These are phyloP conservation scores for Propsilocerus akamusi DNA, from an alignment of 1,140 invertebrate genomes.

Conservation along the genomic window DNA sequence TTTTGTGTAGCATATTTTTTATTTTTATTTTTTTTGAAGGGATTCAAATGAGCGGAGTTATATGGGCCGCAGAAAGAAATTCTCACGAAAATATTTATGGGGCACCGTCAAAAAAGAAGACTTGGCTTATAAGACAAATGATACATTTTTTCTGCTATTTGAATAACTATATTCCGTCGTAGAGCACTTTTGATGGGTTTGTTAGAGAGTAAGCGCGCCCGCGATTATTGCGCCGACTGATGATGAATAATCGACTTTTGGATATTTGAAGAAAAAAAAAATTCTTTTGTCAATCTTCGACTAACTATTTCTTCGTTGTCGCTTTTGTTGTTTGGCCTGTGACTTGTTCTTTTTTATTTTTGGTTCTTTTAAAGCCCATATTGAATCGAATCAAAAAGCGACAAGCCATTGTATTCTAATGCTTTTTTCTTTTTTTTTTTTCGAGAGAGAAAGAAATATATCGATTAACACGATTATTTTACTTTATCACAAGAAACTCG, in stretches of 20 bases:
- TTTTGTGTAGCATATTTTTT: not conserved
- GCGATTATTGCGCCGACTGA: not conserved
- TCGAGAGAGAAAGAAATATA: not conserved
- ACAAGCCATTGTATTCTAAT: constrained; percentile 3
- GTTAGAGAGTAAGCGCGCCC: too few relatives aligned
- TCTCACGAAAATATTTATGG: not conserved
- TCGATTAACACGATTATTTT: constrained; percentile 4
- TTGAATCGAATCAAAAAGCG: not conserved
- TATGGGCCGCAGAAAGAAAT: not conserved
- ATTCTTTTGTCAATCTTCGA: not conserved
- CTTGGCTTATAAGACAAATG: constrained; percentile 4
- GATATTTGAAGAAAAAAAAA: not conserved
- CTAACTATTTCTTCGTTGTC: not conserved
- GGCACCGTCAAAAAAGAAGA: too few relatives aligned
- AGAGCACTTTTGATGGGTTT: not conserved
- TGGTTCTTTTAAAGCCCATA: too few relatives aligned
- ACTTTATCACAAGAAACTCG: not conserved
- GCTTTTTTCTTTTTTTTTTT: too few relatives aligned
- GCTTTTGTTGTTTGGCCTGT: too few relatives aligned
- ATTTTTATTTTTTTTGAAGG: too few relatives aligned
- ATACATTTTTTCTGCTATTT: constrained; percentile 2
- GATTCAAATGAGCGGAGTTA: not conserved
- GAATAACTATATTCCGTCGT: not conserved
- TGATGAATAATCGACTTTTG: constrained; percentile 3
- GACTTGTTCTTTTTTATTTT: too few relatives aligned